These are phyloP conservation scores for Falco biarmicus DNA, from an alignment of 2,797 vertebrate genomes.

Conservation along the genomic window DNA sequence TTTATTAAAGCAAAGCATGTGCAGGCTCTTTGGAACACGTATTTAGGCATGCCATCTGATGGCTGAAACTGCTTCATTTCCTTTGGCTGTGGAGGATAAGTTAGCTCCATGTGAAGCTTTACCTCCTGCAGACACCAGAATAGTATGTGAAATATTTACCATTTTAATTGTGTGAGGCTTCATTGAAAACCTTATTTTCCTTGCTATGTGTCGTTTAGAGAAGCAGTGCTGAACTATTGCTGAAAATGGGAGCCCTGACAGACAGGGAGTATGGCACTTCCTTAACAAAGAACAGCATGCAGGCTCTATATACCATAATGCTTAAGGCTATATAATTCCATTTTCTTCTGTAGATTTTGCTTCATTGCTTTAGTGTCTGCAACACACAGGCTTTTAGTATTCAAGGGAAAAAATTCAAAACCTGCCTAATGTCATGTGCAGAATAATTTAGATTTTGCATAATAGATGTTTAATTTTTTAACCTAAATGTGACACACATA, in stretches of 20 bases:
- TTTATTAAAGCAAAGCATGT: not conserved
- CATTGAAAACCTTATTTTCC: conserved; percentile 62
- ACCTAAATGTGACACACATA: not conserved
- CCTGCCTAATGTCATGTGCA: not conserved
- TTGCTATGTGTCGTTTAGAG: conserved; percentile 30
- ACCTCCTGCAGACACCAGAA: conserved; percentile 51
- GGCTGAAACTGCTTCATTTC: conserved; percentile 48
- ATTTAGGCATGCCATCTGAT: conserved; percentile 16
- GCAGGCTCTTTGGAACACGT: not conserved
- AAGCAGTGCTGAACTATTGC: conserved; percentile 21
- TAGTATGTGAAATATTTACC: conserved; percentile 65
- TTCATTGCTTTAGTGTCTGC: not conserved
- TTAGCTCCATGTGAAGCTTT: conserved; percentile 18
- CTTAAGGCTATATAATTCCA: conserved; percentile 50
- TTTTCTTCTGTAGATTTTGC: conserved; percentile 46
- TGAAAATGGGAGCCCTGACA: conserved; percentile 30
- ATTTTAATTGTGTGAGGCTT: conserved; percentile 62
- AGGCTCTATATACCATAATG: conserved; percentile 7
- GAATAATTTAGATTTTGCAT: not conserved
- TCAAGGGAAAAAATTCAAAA: not conserved
- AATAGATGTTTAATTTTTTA: not conserved
- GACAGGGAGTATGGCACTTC: conserved; percentile 47
- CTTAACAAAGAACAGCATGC: conserved; percentile 66
- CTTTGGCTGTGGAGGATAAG: conserved; percentile 8
- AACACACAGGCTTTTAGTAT: not conserved